These are phyloP conservation scores for Tachyglossus aculeatus DNA, from an alignment of 2,797 vertebrate species.

Conservation along the genomic window DNA sequence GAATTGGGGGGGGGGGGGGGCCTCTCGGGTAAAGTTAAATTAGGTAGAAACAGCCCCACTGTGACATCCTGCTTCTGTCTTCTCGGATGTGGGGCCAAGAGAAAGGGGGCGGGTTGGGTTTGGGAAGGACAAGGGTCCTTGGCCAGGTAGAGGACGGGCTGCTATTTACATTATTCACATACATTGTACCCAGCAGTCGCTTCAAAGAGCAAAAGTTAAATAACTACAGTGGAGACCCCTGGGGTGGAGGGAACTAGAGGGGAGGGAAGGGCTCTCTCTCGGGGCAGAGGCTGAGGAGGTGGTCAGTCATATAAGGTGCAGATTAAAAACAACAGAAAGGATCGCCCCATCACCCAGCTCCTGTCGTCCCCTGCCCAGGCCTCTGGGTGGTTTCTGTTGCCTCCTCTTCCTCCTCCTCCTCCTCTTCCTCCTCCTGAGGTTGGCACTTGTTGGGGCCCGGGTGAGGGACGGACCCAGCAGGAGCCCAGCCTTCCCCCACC, in stretches of 20 bases:
- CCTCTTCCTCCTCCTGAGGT: not conserved
- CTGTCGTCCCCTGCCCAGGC: slow-evolving; percentile 31
- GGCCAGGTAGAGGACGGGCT: slow-evolving; percentile 45
- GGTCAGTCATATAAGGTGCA: slow-evolving; percentile 84
- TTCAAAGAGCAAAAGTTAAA: slow-evolving; percentile 85
- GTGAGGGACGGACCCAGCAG: not conserved
- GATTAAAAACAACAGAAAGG: slow-evolving; percentile 72
- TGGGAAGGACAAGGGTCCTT: slow-evolving; percentile 33
- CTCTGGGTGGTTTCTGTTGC: slow-evolving; percentile 38
- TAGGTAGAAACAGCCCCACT: slow-evolving; percentile 45
- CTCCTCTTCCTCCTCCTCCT: slow-evolving; percentile 33
- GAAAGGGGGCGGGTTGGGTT: no score
- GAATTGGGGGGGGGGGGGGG: not conserved
- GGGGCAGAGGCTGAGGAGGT: slow-evolving; percentile 58
- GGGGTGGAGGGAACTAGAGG: slow-evolving; percentile 45
- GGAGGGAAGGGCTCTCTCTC: slow-evolving; percentile 43
- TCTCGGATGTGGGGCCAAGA: not conserved
- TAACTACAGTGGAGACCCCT: slow-evolving; percentile 85
- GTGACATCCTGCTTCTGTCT: slow-evolving; percentile 1
- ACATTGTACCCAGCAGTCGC: slow-evolving; percentile 83
- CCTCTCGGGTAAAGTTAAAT: slow-evolving; percentile 57
- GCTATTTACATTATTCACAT: slow-evolving; percentile 99
- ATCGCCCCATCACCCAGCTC: no score
- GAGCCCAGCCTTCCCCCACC: no score
- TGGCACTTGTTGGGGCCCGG: accelerated